A percentile compares a stretch with the other conserved stretches of the same genome.
Conservation (phyloP, 2,113 vertebrate species). For the Myiopsitta monachus region DNA sequence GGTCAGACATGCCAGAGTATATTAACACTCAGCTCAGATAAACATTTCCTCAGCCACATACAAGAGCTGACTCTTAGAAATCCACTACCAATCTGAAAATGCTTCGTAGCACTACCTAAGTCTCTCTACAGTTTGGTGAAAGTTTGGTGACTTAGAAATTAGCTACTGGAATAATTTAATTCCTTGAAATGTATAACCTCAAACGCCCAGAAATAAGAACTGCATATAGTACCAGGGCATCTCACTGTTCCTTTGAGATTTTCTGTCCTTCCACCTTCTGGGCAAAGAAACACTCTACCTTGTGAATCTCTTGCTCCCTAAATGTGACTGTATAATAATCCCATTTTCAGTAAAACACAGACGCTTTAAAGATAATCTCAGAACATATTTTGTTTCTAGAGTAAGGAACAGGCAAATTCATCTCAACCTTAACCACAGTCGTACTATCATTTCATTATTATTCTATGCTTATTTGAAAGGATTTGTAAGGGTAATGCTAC, state of each 20-base stretch:
- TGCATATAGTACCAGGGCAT: not conserved
- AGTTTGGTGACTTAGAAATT: not conserved
- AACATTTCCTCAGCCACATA: not conserved
- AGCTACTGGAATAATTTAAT: not conserved
- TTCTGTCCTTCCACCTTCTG: not conserved
- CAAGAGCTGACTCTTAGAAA: not conserved
- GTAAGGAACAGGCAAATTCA: not conserved
- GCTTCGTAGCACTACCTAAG: not conserved
- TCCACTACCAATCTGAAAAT: not conserved
- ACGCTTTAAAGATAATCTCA: not conserved
- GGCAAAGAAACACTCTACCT: not conserved
- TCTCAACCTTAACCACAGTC: not conserved
- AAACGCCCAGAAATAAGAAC: not conserved
- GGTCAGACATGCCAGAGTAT: fast-evolving
- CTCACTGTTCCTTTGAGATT: fast-evolving
- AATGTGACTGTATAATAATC: not conserved
- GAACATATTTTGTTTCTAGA: not conserved
- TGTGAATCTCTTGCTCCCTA: not conserved
- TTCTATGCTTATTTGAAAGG: not conserved
- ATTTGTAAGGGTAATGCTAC: not conserved
- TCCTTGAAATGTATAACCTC: not conserved
- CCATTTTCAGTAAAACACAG: not conserved
- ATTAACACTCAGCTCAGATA: not conserved
- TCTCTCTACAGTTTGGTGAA: not conserved
- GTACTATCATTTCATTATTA: not conserved